These are phyloP conservation scores for Centropristis striata DNA, from an alignment of 2,113 vertebrate genomes.

Conservation along the genomic window DNA sequence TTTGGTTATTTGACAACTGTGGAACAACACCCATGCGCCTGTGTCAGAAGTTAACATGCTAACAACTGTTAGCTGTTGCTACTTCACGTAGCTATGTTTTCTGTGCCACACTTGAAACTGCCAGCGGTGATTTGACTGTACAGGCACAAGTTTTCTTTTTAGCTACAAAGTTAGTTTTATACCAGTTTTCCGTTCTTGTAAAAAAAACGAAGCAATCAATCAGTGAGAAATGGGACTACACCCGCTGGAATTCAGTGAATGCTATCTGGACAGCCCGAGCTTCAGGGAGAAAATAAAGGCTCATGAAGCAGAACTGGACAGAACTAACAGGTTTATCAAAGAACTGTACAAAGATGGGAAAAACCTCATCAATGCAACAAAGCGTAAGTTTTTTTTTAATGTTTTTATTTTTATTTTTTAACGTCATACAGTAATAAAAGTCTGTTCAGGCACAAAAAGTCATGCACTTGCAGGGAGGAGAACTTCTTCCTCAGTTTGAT, in stretches of 20 bases:
- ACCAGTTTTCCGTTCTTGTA: conserved; percentile 18
- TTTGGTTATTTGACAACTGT: conserved; percentile 49
- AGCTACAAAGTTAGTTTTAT: not conserved
- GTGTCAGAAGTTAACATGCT: conserved; percentile 66
- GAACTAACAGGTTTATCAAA: conserved; percentile 98
- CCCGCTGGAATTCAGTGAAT: conserved; percentile 97
- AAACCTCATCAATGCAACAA: conserved; percentile 95
- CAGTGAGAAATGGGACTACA: conserved; percentile 92
- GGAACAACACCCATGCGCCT: conserved; percentile 58
- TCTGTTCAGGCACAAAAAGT: not conserved
- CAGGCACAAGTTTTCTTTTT: not conserved
- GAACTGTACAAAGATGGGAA: conserved; percentile 98
- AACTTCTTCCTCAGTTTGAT: not conserved
- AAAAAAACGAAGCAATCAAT: conserved; percentile 22
- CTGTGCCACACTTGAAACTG: conserved; percentile 16
- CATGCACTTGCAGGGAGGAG: not conserved
- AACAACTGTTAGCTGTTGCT: conserved; percentile 63
- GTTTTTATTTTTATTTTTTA: not conserved
- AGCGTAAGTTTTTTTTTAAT: conserved; percentile 87
- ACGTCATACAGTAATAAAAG: not conserved
- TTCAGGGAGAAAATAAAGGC: conserved; percentile 94
- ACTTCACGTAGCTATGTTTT: conserved; percentile 60
- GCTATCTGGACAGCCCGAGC: conserved; percentile 95
- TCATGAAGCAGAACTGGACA: conserved; percentile 96
- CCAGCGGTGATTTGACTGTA: not conserved